Evolutionary conservation across 2,797 vertebrate genomes (phyloP).

Genomic region (Sarcoramphus papa): DNA sequence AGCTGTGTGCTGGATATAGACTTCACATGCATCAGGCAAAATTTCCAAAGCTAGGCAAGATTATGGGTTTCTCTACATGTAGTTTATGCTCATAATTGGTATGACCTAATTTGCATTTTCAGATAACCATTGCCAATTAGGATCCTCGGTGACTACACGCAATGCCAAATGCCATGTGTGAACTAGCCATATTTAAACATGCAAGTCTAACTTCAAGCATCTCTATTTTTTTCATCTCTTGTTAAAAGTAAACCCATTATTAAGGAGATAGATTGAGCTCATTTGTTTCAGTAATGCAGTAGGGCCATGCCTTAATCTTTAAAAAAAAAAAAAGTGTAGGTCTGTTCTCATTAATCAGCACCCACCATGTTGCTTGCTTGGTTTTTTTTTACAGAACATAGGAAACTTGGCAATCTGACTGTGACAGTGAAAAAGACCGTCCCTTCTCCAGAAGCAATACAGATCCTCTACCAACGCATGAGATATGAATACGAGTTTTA

Average conservation of each 20-base stretch:
- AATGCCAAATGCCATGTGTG: not conserved
- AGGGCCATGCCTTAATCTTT: not conserved
- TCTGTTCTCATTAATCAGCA: not conserved
- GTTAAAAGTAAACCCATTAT: not conserved
- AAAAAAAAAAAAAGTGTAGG: not conserved
- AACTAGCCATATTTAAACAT: not conserved
- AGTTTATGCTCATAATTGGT: not conserved
- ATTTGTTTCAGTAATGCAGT: not conserved
- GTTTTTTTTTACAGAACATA: conserved; percentile 81
- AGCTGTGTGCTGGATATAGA: not conserved
- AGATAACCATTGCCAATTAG: not conserved
- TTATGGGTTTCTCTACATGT: not conserved
- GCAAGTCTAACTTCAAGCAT: not conserved
- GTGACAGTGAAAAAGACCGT: conserved; percentile 94
- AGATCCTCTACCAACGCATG: conserved; percentile 95
- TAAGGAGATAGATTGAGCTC: not conserved
- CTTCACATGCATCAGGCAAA: not conserved
- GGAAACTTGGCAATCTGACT: conserved; percentile 95
- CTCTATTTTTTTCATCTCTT: not conserved
- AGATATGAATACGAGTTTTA: conserved; percentile 96
- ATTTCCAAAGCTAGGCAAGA: not conserved
- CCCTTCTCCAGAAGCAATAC: conserved; percentile 90
- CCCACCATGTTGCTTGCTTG: not conserved
- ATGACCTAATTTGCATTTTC: not conserved
- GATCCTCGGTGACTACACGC: not conserved